Evolutionary conservation across 2,113 vertebrate species (phyloP), one percentile per base, ranked within the genome.

Genomic region (Callopanchax toddi): DNA sequence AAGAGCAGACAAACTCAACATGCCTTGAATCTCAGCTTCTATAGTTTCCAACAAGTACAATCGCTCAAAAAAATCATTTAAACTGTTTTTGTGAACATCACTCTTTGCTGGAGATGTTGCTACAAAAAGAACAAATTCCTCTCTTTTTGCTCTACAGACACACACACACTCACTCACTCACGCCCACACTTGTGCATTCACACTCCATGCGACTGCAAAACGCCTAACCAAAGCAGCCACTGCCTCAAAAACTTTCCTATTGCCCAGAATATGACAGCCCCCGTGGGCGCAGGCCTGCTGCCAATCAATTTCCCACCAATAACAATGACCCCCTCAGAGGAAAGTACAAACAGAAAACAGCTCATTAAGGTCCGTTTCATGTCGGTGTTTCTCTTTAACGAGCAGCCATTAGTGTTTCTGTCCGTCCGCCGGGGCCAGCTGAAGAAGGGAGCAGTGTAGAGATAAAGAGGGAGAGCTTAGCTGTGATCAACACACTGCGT

Each of bases 341-440:
- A 78, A 78, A 72, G 76, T 52, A 74, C 49, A 56, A 81, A 63
- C 69, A 71, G 83, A 82, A 85, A 86, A 76, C 80, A 83, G 74
- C 85, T 91, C 87, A 90, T 89, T 89, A 89, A 76, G 73, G 60
- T 63, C 63, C n/a, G 67, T 83, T 85, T 86, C 77, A 88, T 86
- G 77, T 84, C 44, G 43, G 53, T 17, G 66, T 74, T 84, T 72
- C 74, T 68, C 73, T 70, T 75, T 87, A 87, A 91, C 78, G 74
- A 91, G 72, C 25, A 40, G 60, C 82, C 85, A 87, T 91, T 89
- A 87, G 81, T 76, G 86, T 61, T 85, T 72, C 62, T 78, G 39
- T 44, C 59, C 10, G 12, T 84, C 82, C 74, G 1, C 62, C n/a
- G 68, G 69, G 79, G 71, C 57, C 46, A 15, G 29, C 58, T 57